These are phyloP conservation scores for Stomatorhinus walkeri DNA, from an alignment of 2,797 vertebrate species.

Conservation along the genomic window DNA sequence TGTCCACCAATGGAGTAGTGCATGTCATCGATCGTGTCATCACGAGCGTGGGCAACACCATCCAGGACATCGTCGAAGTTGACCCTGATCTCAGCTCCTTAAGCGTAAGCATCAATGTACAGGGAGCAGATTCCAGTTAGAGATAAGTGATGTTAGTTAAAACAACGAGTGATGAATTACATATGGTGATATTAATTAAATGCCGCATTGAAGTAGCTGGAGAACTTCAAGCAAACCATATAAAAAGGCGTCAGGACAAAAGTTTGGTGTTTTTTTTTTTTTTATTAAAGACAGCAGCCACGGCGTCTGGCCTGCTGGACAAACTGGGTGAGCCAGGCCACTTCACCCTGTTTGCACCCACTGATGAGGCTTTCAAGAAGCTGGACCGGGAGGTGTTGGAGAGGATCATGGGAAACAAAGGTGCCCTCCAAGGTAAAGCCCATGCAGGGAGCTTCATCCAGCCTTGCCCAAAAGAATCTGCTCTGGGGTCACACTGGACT, in stretches of 20 bases:
- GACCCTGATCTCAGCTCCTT: constrained; percentile 81
- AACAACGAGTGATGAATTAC: background rate
- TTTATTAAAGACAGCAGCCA: constrained; percentile 63
- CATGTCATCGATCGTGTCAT: constrained; percentile 91
- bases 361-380: constrained; percentile 82
- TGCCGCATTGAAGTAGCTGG: background rate
- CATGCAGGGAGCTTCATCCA: background rate
- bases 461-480: background rate
- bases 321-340: constrained; percentile 75
- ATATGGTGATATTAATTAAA: background rate
- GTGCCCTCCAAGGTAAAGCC: constrained; percentile 76
- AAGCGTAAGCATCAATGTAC: constrained; percentile 55
- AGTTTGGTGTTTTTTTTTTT: background rate
- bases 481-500: background rate
- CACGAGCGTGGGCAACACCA: constrained; percentile 71
- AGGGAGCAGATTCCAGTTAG: background rate
- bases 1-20: constrained; percentile 95
- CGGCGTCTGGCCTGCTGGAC: constrained; percentile 67
- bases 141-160: background rate
- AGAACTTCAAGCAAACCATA: background rate
- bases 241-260: constrained; percentile 7
- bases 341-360: constrained; percentile 91
- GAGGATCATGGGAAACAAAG: constrained; percentile 76
- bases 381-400: constrained; percentile 72
- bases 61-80: constrained; percentile 72